A percentile compares a stretch with the other conserved stretches of the same genome.
Conservation (phyloP, 2,797 vertebrate species). For the Scyliorhinus canicula region DNA sequence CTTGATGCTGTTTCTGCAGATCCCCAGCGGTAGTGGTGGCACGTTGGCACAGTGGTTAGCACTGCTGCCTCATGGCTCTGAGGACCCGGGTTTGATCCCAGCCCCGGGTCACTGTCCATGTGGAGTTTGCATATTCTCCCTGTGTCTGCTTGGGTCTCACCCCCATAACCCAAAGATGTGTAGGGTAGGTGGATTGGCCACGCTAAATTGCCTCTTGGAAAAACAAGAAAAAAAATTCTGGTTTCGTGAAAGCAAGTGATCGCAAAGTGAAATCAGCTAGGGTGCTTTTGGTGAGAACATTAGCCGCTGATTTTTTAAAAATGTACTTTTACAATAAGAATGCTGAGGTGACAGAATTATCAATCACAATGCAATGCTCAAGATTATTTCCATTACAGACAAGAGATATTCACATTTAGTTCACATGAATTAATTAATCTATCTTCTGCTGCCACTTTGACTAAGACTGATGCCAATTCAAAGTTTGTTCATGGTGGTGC, state of each 20-base stretch:
- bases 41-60: too few relatives aligned
- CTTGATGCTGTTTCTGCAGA: neutral
- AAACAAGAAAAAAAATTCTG: too few relatives aligned
- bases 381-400: neutral
- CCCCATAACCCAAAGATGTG: too few relatives aligned
- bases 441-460: neutral
- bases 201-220: too few relatives aligned
- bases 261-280: neutral
- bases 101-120: too few relatives aligned
- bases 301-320: too few relatives aligned
- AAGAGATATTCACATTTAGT: neutral
- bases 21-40: neutral
- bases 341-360: neutral
- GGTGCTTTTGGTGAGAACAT: neutral
- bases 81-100: too few relatives aligned
- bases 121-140: too few relatives aligned
- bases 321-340: neutral
- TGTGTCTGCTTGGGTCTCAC: too few relatives aligned
- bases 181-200: too few relatives aligned
- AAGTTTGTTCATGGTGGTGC: neutral
- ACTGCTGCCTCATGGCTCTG: too few relatives aligned
- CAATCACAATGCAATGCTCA: neutral
- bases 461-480: neutral
- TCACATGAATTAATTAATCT: neutral
- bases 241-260: neutral